Evolutionary conservation across 2,888 invertebrate genomes (phyloP), one percentile per base, ranked within the genome.

Genomic region (Tenthredo scrophulariae): DNA sequence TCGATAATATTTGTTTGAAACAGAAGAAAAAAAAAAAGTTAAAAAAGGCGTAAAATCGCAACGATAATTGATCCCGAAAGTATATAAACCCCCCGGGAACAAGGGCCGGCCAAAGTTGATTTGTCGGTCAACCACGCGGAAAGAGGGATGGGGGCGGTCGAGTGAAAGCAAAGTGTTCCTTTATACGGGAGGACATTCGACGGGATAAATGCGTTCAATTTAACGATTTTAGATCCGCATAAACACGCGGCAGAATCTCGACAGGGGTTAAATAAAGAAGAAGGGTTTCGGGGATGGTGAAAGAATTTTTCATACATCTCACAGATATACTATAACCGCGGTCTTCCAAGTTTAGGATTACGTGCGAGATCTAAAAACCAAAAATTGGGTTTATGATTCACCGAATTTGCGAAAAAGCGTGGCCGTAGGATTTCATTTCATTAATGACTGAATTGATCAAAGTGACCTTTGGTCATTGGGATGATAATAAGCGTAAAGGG

Each of bases 401-500:
- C 46, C 46, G 33, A n/a, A 18, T 77, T 22, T 5, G 22, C 7
- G 18, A 9, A 6, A n/a, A 5, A 43, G 5, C 46, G 29, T 1
- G 18, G 26, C 26, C 29, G 46, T 37, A 82, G n/a, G 82, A 33
- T 62, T 67, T 26, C 10, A 83, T 83, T 33, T 67, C 46, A 83
- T 83, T 67, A 46, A 67, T n/a, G 82, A 43, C 43, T 67, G 33
- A 83, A 67, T 83, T 83, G 67, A 43, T 67, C 46, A 67, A 67
- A 83, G 82, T 67, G 67, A 67, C 82, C 46, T 65, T 29, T 29
- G 67, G 50, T 83, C n/a, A 82, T 82, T 82, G 82, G 18, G 43
- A 67, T 82, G 46, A 82, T 82, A 46, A 67, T 67, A 26, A 65
- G 46, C 65, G 43, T 82, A 82, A 43, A 80, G 67, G 33, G 67